Evolutionary conservation across 2,888 invertebrate species (phyloP).

Genomic region (Phalangium opilio): DNA sequence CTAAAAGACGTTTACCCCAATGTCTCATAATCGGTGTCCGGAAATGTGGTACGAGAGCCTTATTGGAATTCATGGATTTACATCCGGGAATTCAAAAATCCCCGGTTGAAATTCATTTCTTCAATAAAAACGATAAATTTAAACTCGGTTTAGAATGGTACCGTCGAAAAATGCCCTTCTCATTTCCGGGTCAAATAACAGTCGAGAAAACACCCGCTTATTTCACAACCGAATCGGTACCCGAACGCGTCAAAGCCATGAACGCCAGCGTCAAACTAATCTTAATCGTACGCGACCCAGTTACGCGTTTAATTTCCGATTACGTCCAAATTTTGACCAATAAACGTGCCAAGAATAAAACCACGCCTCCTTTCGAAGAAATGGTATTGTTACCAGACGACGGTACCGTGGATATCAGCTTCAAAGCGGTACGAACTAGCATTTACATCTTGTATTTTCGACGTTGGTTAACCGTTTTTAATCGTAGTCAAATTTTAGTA

Average conservation of each 20-base stretch:
- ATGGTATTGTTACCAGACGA: conserved; percentile 15
- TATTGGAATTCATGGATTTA: conserved; percentile 28
- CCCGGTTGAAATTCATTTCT: conserved; percentile 90
- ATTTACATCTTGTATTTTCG: conserved; percentile 81
- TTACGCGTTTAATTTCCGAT: conserved; percentile 88
- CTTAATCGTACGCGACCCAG: conserved; percentile 87
- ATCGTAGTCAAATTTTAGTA: conserved; percentile 75
- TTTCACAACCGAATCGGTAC: conserved; percentile 88
- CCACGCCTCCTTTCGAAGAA: conserved; percentile 13
- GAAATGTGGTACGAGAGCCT: conserved; percentile 33
- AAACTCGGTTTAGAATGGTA: conserved; percentile 89
- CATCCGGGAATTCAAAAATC: conserved; percentile 65
- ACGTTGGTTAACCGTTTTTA: conserved; percentile 82
- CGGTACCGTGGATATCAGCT: conserved; percentile 32
- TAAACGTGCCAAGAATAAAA: conserved; percentile 20
- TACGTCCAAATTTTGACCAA: conserved; percentile 75
- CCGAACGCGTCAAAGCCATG: conserved; percentile 83
- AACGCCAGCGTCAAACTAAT: conserved; percentile 80
- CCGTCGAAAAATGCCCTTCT: conserved; percentile 80
- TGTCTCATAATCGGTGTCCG: conserved; percentile 33
- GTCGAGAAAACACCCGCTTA: conserved; percentile 97
- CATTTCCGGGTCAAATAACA: conserved; percentile 78
- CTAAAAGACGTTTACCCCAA: conserved; percentile 28
- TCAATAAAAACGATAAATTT: conserved; percentile 71
- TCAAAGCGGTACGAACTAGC: conserved; percentile 45